phyloP scores from a whole-genome alignment of 2,797 vertebrate species.

The Tiaroga cobitis region DNA sequence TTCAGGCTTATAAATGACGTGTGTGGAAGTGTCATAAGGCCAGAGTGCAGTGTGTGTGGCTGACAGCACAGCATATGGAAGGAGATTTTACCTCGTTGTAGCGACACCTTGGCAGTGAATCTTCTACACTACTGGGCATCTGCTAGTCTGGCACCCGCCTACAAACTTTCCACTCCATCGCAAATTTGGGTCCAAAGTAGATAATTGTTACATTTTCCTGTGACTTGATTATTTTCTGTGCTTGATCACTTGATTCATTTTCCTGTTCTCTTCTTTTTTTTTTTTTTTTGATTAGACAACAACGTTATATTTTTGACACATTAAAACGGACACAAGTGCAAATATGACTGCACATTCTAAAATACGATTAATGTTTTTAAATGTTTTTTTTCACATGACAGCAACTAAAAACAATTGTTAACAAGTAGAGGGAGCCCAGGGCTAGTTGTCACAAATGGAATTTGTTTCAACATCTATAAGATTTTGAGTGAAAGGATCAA shows the following conservation, averaged over 20 bases:
- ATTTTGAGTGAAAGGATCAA: not conserved
- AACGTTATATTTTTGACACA: not conserved
- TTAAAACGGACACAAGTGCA: not conserved
- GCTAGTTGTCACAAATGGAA: not conserved
- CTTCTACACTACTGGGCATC: conserved; percentile 33
- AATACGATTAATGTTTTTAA: not conserved
- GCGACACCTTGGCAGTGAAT: conserved; percentile 38
- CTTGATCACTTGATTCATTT: not conserved
- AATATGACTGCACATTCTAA: not conserved
- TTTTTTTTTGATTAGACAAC: not conserved
- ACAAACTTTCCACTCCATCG: conserved; percentile 23
- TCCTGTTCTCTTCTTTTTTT: not conserved
- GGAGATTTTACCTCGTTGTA: conserved; percentile 51
- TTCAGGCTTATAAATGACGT: conserved; percentile 76
- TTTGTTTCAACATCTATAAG: not conserved
- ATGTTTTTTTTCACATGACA: not conserved
- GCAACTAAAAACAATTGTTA: not conserved
- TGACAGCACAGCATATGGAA: conserved; percentile 70
- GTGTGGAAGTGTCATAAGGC: conserved; percentile 70
- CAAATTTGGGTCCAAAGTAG: not conserved
- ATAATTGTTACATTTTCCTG: not conserved
- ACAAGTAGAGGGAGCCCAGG: not conserved
- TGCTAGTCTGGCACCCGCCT: conserved; percentile 49
- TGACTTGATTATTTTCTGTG: not conserved
- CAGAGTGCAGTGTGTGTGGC: conserved; percentile 62